Conservation (phyloP, 2,888 invertebrate genomes). For the Cheilosia urbana region DNA sequence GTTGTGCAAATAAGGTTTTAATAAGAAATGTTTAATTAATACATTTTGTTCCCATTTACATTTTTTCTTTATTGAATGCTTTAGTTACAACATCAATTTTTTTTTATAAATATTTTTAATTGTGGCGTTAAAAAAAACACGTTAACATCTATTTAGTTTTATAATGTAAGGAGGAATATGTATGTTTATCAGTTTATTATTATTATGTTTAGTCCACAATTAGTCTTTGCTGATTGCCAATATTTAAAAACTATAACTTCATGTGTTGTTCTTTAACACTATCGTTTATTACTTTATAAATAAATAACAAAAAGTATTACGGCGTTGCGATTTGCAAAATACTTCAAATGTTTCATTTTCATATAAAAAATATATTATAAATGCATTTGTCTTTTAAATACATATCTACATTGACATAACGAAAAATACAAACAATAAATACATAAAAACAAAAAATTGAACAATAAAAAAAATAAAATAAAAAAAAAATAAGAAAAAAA, state of each 20-base stretch:
- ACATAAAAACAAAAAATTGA: constrained; percentile 52
- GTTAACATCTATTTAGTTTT: constrained; percentile 67
- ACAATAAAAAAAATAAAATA: constrained; percentile 34
- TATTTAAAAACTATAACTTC: constrained; percentile 71
- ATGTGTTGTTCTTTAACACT: constrained; percentile 67
- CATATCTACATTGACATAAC: constrained; percentile 70
- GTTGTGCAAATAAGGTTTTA: constrained; percentile 65
- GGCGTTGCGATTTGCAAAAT: constrained; percentile 58
- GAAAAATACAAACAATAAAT: constrained; percentile 63
- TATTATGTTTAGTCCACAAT: constrained; percentile 72
- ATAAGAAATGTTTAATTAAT: constrained; percentile 56
- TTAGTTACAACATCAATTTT: constrained; percentile 42
- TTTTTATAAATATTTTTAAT: constrained; percentile 32
- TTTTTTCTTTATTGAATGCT: constrained; percentile 52
- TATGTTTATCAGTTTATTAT: constrained; percentile 70
- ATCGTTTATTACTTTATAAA: constrained; percentile 73
- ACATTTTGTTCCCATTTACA: constrained; percentile 74
- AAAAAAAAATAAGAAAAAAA: constrained; percentile 40
- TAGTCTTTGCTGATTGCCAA: constrained; percentile 78
- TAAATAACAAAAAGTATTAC: constrained; percentile 73
- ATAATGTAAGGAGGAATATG: constrained; percentile 72
- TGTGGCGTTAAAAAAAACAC: constrained; percentile 62
- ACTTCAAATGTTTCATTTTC: constrained; percentile 68
- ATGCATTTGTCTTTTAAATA: constrained; percentile 75
- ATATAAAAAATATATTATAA: constrained; percentile 75